Evolutionary conservation across 2,888 invertebrate genomes (phyloP), one percentile per base, ranked within the genome.

Genomic region (Coelopa pilipes): DNA sequence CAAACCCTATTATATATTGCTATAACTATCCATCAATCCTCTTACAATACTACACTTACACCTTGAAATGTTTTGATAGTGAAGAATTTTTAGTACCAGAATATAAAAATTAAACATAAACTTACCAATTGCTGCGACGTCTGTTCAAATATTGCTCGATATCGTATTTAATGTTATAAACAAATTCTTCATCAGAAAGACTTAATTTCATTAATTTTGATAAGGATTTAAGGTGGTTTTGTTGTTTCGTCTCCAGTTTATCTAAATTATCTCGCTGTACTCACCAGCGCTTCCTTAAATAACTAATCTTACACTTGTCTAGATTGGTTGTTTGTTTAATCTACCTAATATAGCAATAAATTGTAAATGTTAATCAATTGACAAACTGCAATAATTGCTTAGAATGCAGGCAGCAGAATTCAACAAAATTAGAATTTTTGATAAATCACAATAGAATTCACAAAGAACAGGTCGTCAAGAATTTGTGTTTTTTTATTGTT

Each of bases 131-230:
- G 75, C 76, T 83, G 59, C 80, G 78, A 47, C 82, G 82, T 72
- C 84, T 83, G 74, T 84, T 82, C 75, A 88, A 76, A 80, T 85
- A 88, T 73, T 83, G 78, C 74, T 85, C 83, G 77, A 88, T 85
- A 81, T 88, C 88, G 77, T 80, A 80, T 75, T 84, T 83, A 78
- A 88, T 86, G 84, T 86, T 86, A 74, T 87, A 82, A 65, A 87
- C 83, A 81, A 88, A 88, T 78, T 87, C 85, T 76, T 87, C 87
- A 79, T 88, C 88, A 21, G 47, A 60, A 49, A 59, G 79, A 79
- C 85, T 88, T 78, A 87, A 80, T 80, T 80, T 86, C 74, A 81
- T 78, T 74, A 81, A 79, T 72, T 82, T 82, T 79, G 81, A 50
- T 70, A 76, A n/a, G 17, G 70, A 17, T 49, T 34, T 15, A 21